These are phyloP conservation scores for Lontra canadensis DNA, from an alignment of 2,113 vertebrate species.

Conservation along the genomic window DNA sequence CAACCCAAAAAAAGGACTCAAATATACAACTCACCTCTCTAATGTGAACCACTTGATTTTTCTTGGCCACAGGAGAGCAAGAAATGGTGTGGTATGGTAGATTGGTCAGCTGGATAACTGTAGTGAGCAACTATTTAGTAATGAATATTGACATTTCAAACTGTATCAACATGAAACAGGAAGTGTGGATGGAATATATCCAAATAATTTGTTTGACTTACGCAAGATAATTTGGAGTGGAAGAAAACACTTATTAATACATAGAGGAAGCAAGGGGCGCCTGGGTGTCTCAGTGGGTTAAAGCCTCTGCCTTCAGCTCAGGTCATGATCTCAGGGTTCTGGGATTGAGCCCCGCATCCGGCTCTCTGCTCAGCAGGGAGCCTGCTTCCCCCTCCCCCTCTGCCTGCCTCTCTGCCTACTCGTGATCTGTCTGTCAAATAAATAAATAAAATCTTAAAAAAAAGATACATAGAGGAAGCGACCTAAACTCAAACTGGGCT, in stretches of 20 bases:
- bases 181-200: not conserved
- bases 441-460: too few relatives aligned
- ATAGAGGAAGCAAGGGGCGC: not conserved
- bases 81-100: not conserved
- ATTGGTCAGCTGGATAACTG: not conserved
- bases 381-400: too few relatives aligned
- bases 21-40: not conserved
- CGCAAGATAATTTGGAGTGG: not conserved
- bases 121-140: not conserved
- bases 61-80: not conserved
- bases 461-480: not conserved
- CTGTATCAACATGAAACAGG: not conserved
- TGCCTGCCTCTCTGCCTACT: too few relatives aligned
- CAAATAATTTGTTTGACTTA: not conserved
- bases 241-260: not conserved
- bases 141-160: slow-evolving; percentile 22
- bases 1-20: not conserved
- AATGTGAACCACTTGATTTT: not conserved
- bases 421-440: too few relatives aligned
- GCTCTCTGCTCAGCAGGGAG: too few relatives aligned
- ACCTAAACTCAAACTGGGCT: not conserved
- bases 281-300: too few relatives aligned
- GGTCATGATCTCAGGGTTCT: too few relatives aligned
- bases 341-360: too few relatives aligned
- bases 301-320: too few relatives aligned